Base-by-base conservation (phyloP, 2,113 vertebrate genomes). In the Carettochelys insculpta region DNA sequence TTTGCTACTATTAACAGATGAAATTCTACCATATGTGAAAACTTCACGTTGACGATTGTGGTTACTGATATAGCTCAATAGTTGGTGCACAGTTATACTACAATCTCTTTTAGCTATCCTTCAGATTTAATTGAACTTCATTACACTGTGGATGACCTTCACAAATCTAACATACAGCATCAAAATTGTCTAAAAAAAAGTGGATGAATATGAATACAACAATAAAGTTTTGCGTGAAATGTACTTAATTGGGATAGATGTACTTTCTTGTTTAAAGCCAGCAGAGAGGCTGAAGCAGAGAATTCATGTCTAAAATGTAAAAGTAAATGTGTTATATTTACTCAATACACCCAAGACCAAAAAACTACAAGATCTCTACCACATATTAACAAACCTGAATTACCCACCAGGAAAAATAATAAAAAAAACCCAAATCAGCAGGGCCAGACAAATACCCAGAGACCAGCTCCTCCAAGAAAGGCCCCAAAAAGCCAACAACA, bases 1-100 rank as follows among this genome's bases (percentile, higher is more conserved):
- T 80, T 75, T 84, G 78, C 53, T 76, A 81, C 90, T 75, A 53
- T 87, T 94, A 90, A 95, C 84, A 93, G 95, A 94, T 53, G 47
- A 88, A 93, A 53, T 90, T 92, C 89, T 56, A 71, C 82, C 83
- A 87, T 56, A 76, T 88, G 76, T 92, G 85, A 86, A 94, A 82
- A 95, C 95, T 92, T 92, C 88, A 85, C 82, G 71, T 88, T 86
- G 92, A 95, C 79, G 82, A 92, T 83, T 92, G 71, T 45, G 51
- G 76, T 86, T 88, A 65, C 71, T 76, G 45, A 79, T 82, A 58
- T 80, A 94, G 90, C 94, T 92, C 88, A 93, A 75, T 78, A 83
- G 54, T 82, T 41, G 85, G 80, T 50, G 80, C 86, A 61, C 2
- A 8, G 78, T 85, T 79, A 83, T 65, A 45, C 77, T 24, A 81